A percentile compares a stretch with the other conserved stretches of the same genome.
phyloP scores from a whole-genome alignment of 2,888 invertebrate species.

The Laothoe populi region DNA sequence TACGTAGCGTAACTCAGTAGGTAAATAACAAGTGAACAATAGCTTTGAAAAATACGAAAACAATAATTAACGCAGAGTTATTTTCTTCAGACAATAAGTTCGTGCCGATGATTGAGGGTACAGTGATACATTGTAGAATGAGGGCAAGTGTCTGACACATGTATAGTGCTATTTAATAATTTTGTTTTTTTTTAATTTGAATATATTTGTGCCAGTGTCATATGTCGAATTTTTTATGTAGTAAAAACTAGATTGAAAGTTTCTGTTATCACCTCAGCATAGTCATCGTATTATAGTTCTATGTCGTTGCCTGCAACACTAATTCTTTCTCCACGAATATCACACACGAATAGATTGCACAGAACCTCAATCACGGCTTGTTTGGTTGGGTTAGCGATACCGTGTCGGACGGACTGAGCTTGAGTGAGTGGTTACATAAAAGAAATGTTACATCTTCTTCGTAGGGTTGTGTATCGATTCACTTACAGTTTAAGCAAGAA shows the following conservation, averaged over 20 bases:
- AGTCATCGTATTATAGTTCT: too few species aligned
- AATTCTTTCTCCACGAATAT: conserved; percentile 7
- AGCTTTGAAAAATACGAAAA: neutral
- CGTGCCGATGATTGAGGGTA: neutral
- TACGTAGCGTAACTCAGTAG: neutral
- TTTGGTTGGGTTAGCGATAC: conserved; percentile 11
- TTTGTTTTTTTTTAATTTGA: neutral
- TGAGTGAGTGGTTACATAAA: conserved; percentile 8
- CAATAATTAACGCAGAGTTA: conserved; percentile 1
- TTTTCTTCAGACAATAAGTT: conserved; percentile 1
- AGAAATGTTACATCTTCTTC: conserved; percentile 31
- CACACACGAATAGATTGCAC: conserved; percentile 4
- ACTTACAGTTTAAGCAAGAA: neutral
- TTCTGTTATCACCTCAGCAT: too few species aligned
- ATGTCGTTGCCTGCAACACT: too few species aligned
- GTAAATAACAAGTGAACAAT: neutral
- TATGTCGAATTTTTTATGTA: too few species aligned
- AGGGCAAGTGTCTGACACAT: neutral
- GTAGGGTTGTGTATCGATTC: neutral
- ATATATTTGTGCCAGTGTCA: too few species aligned
- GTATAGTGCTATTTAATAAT: neutral
- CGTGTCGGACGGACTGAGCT: neutral
- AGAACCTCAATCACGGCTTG: neutral
- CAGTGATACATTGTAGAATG: conserved; percentile 9
- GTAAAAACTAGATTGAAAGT: too few species aligned